Percentiles rank a stretch among this genome's conserved stretches.
These are phyloP conservation scores for Ameiurus melas DNA, from an alignment of 2,113 vertebrate genomes.

Conservation along the genomic window DNA sequence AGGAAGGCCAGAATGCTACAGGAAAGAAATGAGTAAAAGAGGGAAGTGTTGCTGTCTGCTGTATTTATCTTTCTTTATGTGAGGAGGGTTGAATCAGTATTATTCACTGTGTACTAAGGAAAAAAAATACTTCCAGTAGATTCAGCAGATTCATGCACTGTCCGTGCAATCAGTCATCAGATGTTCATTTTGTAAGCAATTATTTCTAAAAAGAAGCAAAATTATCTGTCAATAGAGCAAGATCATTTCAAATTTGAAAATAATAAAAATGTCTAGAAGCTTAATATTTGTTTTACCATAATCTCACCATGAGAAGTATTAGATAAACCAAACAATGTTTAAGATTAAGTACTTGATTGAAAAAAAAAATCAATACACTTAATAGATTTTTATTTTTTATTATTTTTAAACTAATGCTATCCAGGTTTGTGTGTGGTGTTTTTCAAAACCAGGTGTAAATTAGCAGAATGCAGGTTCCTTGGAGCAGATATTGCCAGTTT, in stretches of 20 bases:
- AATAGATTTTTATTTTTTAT: too few relatives aligned
- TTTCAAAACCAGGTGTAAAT: too few relatives aligned
- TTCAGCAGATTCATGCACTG: background rate
- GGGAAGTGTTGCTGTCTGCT: slow-evolving; percentile 30
- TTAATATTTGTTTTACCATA: too few relatives aligned
- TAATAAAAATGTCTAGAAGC: too few relatives aligned
- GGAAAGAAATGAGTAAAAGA: slow-evolving; percentile 34
- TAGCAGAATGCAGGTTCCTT: too few relatives aligned
- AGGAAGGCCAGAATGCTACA: slow-evolving; percentile 40
- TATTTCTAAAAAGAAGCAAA: background rate
- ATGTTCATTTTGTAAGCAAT: background rate
- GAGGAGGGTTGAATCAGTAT: background rate
- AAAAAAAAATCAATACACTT: too few relatives aligned
- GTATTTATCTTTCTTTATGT: slow-evolving; percentile 28
- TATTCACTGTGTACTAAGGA: background rate
- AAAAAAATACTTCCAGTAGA: background rate
- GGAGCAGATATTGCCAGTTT: too few relatives aligned
- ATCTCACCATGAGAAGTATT: too few relatives aligned
- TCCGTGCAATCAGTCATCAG: background rate
- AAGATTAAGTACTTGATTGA: too few relatives aligned
- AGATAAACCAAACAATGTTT: too few relatives aligned
- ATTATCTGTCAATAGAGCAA: background rate
- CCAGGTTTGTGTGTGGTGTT: too few relatives aligned
- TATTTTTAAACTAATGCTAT: too few relatives aligned
- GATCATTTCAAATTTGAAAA: background rate